Evolutionary conservation across 2,797 vertebrate species (phyloP).

Genomic region (Anguilla megastoma): DNA sequence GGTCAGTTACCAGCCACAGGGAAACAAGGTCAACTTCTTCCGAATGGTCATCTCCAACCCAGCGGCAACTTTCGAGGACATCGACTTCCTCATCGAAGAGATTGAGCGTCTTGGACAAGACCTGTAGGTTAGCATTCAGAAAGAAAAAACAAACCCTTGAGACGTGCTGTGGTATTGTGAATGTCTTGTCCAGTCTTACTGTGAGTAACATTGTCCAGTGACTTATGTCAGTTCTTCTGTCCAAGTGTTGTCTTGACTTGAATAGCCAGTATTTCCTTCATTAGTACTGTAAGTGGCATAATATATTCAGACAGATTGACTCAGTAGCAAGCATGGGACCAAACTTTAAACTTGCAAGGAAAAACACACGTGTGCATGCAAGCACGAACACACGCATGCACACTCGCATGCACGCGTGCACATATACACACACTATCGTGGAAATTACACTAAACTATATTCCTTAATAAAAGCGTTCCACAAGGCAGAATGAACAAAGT

Average conservation of each 20-base stretch:
- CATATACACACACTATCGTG: too few relatives aligned
- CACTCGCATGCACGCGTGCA: background rate
- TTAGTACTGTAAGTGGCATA: background rate
- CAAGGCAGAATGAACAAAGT: too few relatives aligned
- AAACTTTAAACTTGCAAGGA: background rate
- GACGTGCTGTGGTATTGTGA: background rate
- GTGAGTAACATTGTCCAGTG: background rate
- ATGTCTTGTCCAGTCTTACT: background rate
- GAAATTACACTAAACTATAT: too few relatives aligned
- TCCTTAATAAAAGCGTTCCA: too few relatives aligned
- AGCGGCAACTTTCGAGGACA: conserved; percentile 91
- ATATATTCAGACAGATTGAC: background rate
- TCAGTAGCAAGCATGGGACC: background rate
- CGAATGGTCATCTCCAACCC: conserved; percentile 97
- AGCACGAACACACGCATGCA: too few relatives aligned
- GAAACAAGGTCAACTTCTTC: conserved; percentile 97
- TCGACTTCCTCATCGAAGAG: conserved; percentile 97
- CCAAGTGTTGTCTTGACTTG: background rate
- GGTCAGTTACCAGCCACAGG: conserved; percentile 98
- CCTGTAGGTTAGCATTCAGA: conserved; percentile 70
- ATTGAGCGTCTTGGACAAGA: conserved; percentile 94
- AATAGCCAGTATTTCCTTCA: background rate
- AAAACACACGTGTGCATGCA: background rate
- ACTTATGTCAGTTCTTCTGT: background rate
- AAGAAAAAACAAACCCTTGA: background rate